A percentile compares a stretch with the other conserved stretches of the same genome.
phyloP scores from a whole-genome alignment of 2,888 invertebrate genomes.

The Parasteatoda lunata region DNA sequence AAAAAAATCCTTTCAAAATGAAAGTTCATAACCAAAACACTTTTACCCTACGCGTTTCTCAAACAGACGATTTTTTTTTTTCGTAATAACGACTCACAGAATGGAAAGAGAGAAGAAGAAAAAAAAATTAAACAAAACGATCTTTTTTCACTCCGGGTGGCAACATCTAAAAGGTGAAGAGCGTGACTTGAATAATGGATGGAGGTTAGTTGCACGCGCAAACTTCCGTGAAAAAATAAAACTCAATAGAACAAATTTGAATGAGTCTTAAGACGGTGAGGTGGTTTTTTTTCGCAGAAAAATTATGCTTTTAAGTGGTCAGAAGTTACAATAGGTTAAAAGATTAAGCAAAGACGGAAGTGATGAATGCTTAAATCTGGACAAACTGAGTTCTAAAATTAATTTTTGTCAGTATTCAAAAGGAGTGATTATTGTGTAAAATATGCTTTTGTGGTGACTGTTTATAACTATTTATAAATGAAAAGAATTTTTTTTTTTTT shows the following conservation, averaged over 20 bases:
- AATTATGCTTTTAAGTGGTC: background rate
- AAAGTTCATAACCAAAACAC: background rate
- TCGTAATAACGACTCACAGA: background rate
- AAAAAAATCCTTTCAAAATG: background rate
- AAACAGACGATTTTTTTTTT: background rate
- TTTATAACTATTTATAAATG: too few species aligned
- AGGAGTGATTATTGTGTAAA: too few species aligned
- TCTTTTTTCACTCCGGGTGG: background rate
- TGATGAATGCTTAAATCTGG: background rate
- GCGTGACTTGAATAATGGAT: background rate
- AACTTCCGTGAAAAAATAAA: conserved; percentile 15
- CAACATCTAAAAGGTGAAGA: conserved; percentile 2
- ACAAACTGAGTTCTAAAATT: too few species aligned
- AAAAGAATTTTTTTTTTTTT: too few species aligned
- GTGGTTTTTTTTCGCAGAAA: background rate
- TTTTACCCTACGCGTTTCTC: background rate
- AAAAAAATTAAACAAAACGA: too few species aligned
- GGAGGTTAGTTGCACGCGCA: background rate
- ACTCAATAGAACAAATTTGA: conserved; percentile 8
- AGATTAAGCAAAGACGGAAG: background rate
- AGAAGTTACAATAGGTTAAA: background rate
- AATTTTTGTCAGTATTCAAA: too few species aligned
- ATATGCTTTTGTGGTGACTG: too few species aligned
- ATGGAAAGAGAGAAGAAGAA: background rate
- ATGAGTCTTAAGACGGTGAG: background rate